Conservation (phyloP, 2,888 invertebrate genomes). For the Adela reaumurella region DNA sequence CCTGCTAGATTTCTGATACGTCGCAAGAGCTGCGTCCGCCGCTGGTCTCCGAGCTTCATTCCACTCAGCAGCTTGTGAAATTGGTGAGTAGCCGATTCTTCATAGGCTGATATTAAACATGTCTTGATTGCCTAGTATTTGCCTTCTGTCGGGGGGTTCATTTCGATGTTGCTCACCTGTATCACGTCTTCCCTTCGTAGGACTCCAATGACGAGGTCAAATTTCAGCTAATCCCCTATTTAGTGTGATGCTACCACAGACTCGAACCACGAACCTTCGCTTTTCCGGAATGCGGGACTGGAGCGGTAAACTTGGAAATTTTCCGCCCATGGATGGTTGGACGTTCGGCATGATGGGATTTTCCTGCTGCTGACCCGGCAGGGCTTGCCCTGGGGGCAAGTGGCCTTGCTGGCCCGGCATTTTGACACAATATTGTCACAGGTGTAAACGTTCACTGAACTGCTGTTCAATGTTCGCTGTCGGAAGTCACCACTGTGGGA, state of each 20-base stretch:
- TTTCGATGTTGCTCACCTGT: conserved; percentile 2
- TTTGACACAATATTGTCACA: too few relatives aligned
- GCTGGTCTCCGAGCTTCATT: conserved; percentile 4
- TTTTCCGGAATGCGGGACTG: neutral
- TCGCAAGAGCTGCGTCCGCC: conserved; percentile 2
- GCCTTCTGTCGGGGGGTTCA: neutral
- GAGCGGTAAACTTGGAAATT: neutral
- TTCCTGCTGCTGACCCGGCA: too few relatives aligned
- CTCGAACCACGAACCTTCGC: neutral
- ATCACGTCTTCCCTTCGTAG: neutral
- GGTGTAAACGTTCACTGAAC: too few relatives aligned
- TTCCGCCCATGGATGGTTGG: neutral
- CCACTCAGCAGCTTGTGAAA: conserved; percentile 2
- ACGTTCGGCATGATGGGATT: neutral
- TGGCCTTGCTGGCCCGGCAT: too few relatives aligned
- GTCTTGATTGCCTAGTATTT: conserved; percentile 2
- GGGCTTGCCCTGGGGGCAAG: too few relatives aligned
- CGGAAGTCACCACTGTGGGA: too few relatives aligned
- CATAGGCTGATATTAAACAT: conserved; percentile 4
- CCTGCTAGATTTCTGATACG: neutral
- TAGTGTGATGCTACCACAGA: neutral
- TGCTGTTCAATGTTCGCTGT: too few relatives aligned
- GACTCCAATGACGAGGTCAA: neutral
- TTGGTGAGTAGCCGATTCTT: conserved; percentile 9
- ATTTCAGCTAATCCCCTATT: neutral